Percentiles rank a stretch among this genome's conserved stretches.
Conservation (phyloP, 2,797 vertebrate species). For the Eidolon dupreanum region DNA sequence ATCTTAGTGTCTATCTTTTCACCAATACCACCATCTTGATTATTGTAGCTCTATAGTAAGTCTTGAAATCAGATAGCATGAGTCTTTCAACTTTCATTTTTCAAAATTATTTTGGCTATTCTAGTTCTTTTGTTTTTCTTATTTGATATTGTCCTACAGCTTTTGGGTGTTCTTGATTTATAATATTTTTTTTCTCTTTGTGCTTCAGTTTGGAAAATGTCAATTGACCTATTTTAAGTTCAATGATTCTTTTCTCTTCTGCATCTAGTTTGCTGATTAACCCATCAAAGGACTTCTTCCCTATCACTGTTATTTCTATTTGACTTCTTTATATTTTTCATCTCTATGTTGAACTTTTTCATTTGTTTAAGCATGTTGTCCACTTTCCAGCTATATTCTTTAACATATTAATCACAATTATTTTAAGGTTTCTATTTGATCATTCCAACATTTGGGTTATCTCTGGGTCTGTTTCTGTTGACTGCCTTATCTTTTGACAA, state of each 20-base stretch:
- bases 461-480: slow-evolving; percentile 30
- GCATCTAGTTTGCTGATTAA: neutral
- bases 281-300: neutral
- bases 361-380: neutral
- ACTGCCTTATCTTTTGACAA: neutral
- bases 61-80: neutral
- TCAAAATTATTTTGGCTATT: slow-evolving; percentile 20
- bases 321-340: neutral
- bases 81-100: slow-evolving; percentile 20
- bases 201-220: slow-evolving; percentile 37
- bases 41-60: neutral
- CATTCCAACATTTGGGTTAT: neutral
- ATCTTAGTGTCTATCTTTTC: neutral
- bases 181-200: neutral
- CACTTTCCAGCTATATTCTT: neutral
- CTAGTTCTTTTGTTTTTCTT: neutral
- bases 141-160: neutral
- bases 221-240: neutral
- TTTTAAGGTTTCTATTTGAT: slow-evolving; percentile 24
- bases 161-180: neutral
- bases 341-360: neutral
- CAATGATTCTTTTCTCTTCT: neutral
- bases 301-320: neutral
- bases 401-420: neutral
- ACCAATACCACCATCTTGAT: neutral